phyloP scores from a whole-genome alignment of 2,797 vertebrate species.

The Apogon hyalosoma region DNA sequence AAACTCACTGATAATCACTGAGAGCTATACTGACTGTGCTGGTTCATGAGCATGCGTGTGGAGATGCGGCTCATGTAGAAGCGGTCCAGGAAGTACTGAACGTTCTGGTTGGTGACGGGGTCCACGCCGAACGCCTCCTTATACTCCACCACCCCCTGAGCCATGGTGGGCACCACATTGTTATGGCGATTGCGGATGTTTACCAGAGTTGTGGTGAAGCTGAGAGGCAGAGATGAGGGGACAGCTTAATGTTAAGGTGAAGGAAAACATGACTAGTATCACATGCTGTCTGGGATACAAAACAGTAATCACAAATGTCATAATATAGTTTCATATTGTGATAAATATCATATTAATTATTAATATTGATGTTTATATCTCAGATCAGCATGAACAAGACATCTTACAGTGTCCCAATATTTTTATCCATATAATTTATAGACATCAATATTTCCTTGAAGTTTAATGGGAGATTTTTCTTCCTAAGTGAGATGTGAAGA shows the following conservation, averaged over 20 bases:
- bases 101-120: constrained; percentile 95
- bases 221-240: constrained; percentile 59
- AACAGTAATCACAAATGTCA: too few relatives aligned
- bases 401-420: too few relatives aligned
- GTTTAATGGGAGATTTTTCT: too few relatives aligned
- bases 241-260: not conserved
- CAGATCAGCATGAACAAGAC: too few relatives aligned
- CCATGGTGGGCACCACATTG: constrained; percentile 96
- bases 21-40: constrained; percentile 92
- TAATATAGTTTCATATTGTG: too few relatives aligned
- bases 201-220: constrained; percentile 92
- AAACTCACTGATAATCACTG: constrained; percentile 70
- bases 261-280: too few relatives aligned
- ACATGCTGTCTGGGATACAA: too few relatives aligned
- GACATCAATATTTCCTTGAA: too few relatives aligned
- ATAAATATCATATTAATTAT: too few relatives aligned
- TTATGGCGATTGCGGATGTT: constrained; percentile 94
- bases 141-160: constrained; percentile 95
- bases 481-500: too few relatives aligned
- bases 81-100: constrained; percentile 98
- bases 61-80: constrained; percentile 99
- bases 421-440: too few relatives aligned
- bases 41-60: constrained; percentile 98
- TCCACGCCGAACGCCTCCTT: constrained; percentile 94
- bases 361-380: too few relatives aligned